Conservation (phyloP, 2,888 invertebrate species). For the Dyspetes luteomarginatus region DNA sequence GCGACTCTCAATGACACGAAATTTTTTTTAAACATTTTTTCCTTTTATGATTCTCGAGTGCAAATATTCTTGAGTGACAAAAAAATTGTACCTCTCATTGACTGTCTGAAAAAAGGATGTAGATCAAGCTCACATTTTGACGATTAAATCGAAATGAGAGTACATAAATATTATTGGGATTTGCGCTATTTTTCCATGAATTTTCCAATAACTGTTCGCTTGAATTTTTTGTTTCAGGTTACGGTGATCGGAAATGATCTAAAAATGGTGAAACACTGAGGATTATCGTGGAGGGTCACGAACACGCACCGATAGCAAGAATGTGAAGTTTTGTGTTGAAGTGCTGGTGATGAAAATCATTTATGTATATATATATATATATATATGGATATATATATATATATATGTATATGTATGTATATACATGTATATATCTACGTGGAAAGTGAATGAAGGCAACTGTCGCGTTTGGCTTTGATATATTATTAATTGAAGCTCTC, state of each 20-base stretch:
- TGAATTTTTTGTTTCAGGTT: conserved; percentile 21
- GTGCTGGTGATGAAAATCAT: conserved; percentile 52
- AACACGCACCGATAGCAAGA: conserved; percentile 16
- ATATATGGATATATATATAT: background rate
- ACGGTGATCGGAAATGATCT: background rate
- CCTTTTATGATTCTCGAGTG: too few relatives aligned
- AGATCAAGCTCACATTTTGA: too few relatives aligned
- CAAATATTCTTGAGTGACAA: too few relatives aligned
- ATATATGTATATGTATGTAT: background rate
- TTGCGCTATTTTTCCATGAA: too few relatives aligned
- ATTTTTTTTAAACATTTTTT: too few relatives aligned
- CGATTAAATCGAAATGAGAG: too few relatives aligned
- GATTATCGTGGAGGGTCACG: conserved; percentile 31
- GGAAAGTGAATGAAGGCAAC: conserved; percentile 40
- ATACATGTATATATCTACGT: background rate
- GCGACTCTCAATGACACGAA: too few relatives aligned
- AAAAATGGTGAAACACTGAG: conserved; percentile 37
- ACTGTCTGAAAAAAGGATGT: too few relatives aligned
- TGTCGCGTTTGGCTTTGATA: conserved; percentile 32
- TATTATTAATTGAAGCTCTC: conserved; percentile 44
- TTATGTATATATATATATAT: conserved; percentile 1
- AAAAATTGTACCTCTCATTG: too few relatives aligned
- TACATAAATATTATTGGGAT: too few relatives aligned
- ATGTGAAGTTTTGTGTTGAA: conserved; percentile 45
- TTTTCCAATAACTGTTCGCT: background rate